These are phyloP conservation scores for Neogale vison DNA, from an alignment of 2,113 vertebrate species.

Conservation along the genomic window DNA sequence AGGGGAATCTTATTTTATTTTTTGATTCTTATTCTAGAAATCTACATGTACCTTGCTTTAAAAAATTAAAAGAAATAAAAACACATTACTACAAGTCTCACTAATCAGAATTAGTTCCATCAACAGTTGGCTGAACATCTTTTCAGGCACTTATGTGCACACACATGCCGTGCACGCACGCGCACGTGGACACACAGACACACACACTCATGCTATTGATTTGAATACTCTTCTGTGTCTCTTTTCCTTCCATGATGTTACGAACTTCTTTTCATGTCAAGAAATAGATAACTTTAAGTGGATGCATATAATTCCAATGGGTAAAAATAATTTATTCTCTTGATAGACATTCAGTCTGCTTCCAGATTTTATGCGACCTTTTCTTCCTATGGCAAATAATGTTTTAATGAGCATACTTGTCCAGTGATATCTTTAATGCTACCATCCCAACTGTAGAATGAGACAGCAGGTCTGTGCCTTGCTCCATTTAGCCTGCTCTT, in stretches of 20 bases:
- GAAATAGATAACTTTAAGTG: neutral
- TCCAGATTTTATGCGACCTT: neutral
- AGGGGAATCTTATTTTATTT: neutral
- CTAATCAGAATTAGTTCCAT: neutral
- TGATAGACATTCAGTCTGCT: neutral
- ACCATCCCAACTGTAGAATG: neutral
- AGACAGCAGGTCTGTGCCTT: neutral
- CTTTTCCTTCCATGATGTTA: neutral
- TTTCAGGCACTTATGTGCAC: neutral
- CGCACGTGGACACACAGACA: fast-evolving
- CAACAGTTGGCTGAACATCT: neutral
- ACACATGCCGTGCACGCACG: neutral
- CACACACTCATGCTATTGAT: too few species aligned
- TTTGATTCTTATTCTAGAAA: neutral
- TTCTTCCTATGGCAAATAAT: neutral
- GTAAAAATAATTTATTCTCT: conserved; percentile 13
- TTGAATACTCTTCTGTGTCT: neutral
- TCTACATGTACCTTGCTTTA: neutral
- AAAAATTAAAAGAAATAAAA: neutral
- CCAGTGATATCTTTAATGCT: neutral
- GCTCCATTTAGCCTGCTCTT: neutral
- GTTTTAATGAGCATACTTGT: neutral
- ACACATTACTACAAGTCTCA: neutral
- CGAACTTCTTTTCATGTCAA: neutral
- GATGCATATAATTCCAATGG: neutral